A percentile compares a stretch with the other conserved stretches of the same genome.
Conservation (phyloP, 2,113 vertebrate genomes). For the Grammomys dolichurus region DNA sequence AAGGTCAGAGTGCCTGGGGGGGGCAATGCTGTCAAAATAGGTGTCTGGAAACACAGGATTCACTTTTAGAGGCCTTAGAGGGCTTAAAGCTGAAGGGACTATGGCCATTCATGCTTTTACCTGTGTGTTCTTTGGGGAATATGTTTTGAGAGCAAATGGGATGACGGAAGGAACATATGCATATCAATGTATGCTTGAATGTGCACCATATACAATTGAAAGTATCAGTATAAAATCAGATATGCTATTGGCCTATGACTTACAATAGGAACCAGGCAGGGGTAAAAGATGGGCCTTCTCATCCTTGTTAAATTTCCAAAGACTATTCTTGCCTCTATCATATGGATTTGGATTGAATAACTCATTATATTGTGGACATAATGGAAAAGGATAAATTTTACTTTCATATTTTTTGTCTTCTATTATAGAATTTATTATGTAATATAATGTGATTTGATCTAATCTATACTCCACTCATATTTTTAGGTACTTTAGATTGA, state of each 20-base stretch:
- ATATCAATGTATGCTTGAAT: background rate
- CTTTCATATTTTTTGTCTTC: background rate
- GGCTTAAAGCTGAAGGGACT: background rate
- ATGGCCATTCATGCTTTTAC: background rate
- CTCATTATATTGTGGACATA: background rate
- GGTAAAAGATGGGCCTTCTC: background rate
- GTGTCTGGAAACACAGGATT: background rate
- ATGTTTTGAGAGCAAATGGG: background rate
- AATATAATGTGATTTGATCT: background rate
- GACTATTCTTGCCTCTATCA: background rate
- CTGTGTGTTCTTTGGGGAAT: background rate
- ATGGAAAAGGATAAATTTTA: conserved; percentile 2
- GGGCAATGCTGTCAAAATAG: background rate
- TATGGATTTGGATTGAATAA: background rate
- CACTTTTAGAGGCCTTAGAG: background rate
- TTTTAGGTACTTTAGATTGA: background rate
- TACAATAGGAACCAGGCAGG: background rate
- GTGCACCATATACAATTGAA: background rate
- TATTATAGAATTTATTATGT: background rate
- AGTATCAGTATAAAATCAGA: background rate
- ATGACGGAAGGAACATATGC: background rate
- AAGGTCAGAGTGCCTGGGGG: background rate
- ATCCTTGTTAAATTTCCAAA: conserved; percentile 4
- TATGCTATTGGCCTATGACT: background rate
- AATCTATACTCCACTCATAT: background rate